Evolutionary conservation across 2,113 vertebrate species (phyloP), one percentile per base, ranked within the genome.

Genomic region (Salvator merianae): DNA sequence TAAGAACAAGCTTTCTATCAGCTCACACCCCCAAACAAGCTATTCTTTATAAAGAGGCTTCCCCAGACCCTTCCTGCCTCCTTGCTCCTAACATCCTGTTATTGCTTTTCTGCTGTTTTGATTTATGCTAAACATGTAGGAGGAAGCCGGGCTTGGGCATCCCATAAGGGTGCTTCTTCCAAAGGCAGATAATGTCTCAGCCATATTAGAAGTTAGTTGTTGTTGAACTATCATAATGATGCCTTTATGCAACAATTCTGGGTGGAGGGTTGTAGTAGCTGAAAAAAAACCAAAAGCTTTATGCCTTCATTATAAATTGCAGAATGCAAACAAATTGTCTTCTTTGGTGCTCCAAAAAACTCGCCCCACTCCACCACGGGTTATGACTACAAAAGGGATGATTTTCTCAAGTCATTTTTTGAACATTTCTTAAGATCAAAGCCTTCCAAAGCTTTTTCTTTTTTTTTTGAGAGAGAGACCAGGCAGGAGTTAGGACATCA

Each of bases 21-120:
- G 63, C 79, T 32, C 63, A 40, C 47, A 26, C 68, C 55, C 69
- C 32, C 62, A 55, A 68, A 69, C 32, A 43, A 69, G 28, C 34
- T 62, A 68, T 77, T 82, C 79, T 82, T 76, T 76, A 76, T 76
- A 40, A 76, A 86, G 63, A 6, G 6, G 53, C 14, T 47, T n/a
- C 55, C 55, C 36, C 63, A 8, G 13, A 30, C 50, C 10, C 53
- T 82, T 72, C 59, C 34, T 79, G 8, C 10, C 65, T 30, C 8
- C 40, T n/a, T 34, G 12, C 30, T 4, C 22, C 65, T 32, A 3
- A 14, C 20, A 24, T 53, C 13, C 43, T 18, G 20, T 24, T 81
- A 18, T 16, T 69, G 22, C 36, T 16, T 59, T 59, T 59, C 16
- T 4, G 14, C 55, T 59, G 55, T 18, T 59, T 59, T 18, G 55